These are phyloP conservation scores for Rattus norvegicus DNA, from an alignment of 2,113 vertebrate species.

Conservation along the genomic window GRCr8 NC_086023.1:97229501-97230000, in stretches of 20 bases:
- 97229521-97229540: conserved; percentile 61
- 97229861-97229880: conserved; percentile 73
- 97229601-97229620: conserved; percentile 84
- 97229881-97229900: conserved; percentile 83
- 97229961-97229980: conserved; percentile 88
- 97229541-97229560: conserved; percentile 84
- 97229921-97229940: conserved; percentile 93
- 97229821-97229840: conserved; percentile 87
- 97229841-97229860: conserved; percentile 79
- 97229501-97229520: conserved; percentile 75
- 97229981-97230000: conserved; percentile 90
- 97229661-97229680: conserved; percentile 85
- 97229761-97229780: conserved; percentile 87
- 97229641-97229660: conserved; percentile 78
- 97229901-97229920: conserved; percentile 97
- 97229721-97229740: conserved; percentile 89
- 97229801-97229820: conserved; percentile 85
- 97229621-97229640: conserved; percentile 84
- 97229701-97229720: conserved; percentile 86
- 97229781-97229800: conserved; percentile 90
- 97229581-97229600: conserved; percentile 79
- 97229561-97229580: conserved; percentile 80
- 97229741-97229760: conserved; percentile 87
- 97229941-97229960: conserved; percentile 94
- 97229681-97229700: conserved; percentile 74